phyloP scores from a whole-genome alignment of 2,888 invertebrate species.

The Liposcelis brunnea region DNA sequence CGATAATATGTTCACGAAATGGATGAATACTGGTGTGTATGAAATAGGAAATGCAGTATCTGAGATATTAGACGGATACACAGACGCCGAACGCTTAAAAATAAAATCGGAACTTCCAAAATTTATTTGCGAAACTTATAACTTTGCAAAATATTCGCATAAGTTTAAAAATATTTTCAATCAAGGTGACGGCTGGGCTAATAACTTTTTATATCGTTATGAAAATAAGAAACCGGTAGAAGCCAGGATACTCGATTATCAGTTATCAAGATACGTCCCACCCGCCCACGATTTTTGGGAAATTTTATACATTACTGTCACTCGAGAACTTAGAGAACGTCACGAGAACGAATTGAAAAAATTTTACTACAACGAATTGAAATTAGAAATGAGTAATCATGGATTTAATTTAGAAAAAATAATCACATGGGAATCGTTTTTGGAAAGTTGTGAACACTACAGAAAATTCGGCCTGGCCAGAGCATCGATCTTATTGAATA shows the following conservation, averaged over 20 bases:
- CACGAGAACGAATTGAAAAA: not conserved
- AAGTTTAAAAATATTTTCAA: not conserved
- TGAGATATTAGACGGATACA: too few species aligned
- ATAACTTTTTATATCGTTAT: not conserved
- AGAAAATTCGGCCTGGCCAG: too few species aligned
- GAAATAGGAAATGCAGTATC: too few species aligned
- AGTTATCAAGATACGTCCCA: not conserved
- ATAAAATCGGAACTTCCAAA: too few species aligned
- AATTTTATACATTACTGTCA: not conserved
- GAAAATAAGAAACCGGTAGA: not conserved
- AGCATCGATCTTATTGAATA: too few species aligned
- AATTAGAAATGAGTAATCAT: not conserved
- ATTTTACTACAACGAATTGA: not conserved
- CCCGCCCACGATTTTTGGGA: not conserved
- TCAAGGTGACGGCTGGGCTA: not conserved
- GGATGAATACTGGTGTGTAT: too few species aligned
- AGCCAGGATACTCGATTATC: not conserved
- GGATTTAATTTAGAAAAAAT: not conserved
- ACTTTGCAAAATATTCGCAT: not conserved
- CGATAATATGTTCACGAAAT: too few species aligned
- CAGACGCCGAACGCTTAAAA: too few species aligned
- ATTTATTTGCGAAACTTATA: too few species aligned
- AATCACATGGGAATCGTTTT: not conserved
- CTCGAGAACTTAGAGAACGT: not conserved
- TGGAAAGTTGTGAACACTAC: not conserved